Evolutionary conservation across 2,888 invertebrate genomes (phyloP).

Genomic region (Colletes collaris): DNA sequence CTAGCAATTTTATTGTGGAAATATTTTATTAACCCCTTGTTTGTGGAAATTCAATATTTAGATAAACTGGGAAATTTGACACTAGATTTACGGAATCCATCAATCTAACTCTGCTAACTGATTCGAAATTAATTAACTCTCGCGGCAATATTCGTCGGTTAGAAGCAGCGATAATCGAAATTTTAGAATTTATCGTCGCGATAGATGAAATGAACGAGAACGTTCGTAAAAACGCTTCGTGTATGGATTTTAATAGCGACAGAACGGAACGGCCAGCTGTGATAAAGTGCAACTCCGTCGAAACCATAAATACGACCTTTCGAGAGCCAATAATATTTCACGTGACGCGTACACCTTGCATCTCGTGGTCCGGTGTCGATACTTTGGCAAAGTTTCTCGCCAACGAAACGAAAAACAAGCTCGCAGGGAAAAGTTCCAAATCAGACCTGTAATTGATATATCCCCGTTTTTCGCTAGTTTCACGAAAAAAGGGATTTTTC

Average conservation of each 20-base stretch:
- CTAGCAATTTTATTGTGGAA: too few species aligned
- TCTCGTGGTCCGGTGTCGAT: neutral
- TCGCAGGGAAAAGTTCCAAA: neutral
- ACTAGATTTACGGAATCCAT: too few species aligned
- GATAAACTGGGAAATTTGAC: too few species aligned
- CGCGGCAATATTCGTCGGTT: too few species aligned
- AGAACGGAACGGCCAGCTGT: neutral
- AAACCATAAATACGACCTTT: neutral
- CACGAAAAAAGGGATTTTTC: neutral
- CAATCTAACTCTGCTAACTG: too few species aligned
- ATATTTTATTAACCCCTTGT: too few species aligned
- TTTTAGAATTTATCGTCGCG: too few species aligned
- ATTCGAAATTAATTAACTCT: too few species aligned
- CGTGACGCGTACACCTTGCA: neutral
- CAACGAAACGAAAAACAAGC: neutral
- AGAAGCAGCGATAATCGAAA: too few species aligned
- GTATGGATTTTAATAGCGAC: slow-evolving; percentile 19
- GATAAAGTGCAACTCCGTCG: neutral
- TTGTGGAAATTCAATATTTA: too few species aligned
- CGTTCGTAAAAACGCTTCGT: neutral
- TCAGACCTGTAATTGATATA: neutral
- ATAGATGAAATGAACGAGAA: too few species aligned
- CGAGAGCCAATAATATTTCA: slow-evolving; percentile 2
- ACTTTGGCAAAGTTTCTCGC: neutral
- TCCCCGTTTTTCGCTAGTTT: neutral